Percentiles rank a stretch among this genome's conserved stretches.
phyloP scores from a whole-genome alignment of 2,888 invertebrate species.

The Spialia ferax region DNA sequence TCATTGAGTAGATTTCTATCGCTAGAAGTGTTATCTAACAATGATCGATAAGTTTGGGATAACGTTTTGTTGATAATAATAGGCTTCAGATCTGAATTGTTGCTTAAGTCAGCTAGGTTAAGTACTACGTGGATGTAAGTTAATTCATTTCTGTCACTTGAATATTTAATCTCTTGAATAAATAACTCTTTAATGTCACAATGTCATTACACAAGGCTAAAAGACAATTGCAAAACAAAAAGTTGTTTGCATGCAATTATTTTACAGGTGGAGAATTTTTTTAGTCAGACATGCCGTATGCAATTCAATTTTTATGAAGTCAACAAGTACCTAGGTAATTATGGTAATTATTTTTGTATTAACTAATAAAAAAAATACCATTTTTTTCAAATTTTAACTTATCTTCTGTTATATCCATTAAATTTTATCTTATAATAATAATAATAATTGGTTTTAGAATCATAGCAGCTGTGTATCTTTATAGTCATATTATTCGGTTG shows the following conservation, averaged over 20 bases:
- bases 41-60: constrained; percentile 40
- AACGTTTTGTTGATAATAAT: constrained; percentile 30
- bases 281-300: too few species aligned
- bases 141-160: constrained; percentile 27
- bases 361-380: too few species aligned
- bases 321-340: too few species aligned
- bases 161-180: constrained; percentile 37
- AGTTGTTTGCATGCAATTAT: background rate
- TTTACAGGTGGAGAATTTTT: background rate
- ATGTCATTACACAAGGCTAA: constrained; percentile 32
- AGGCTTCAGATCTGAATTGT: too few species aligned
- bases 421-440: too few species aligned
- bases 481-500: background rate
- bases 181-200: constrained; percentile 24
- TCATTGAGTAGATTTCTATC: constrained; percentile 37
- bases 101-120: too few species aligned
- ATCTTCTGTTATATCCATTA: too few species aligned
- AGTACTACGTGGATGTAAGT: too few species aligned
- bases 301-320: too few species aligned
- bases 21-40: constrained; percentile 46
- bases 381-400: too few species aligned
- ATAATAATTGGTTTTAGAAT: background rate
- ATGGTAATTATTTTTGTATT: too few species aligned
- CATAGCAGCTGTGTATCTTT: background rate
- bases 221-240: constrained; percentile 9